Evolutionary conservation across 1,140 invertebrate species (phyloP).

Genomic region (Battus philenor): DNA sequence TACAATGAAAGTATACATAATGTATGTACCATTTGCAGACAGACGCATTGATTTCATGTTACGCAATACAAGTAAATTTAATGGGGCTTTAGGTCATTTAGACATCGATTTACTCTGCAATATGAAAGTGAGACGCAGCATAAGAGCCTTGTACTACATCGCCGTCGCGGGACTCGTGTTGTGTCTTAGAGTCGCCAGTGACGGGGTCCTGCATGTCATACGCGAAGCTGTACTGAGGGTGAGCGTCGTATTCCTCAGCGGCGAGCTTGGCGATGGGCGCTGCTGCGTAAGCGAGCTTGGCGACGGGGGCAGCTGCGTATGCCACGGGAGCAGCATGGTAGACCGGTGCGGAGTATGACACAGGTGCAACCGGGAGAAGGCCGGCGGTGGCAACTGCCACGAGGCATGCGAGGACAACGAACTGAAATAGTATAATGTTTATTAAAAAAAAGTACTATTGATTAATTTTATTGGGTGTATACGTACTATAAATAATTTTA

Average conservation of each 20-base stretch:
- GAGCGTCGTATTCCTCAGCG: conserved; percentile 57
- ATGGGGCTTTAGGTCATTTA: too few relatives aligned
- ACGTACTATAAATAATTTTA: too few relatives aligned
- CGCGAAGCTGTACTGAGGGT: conserved; percentile 79
- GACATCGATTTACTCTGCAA: too few relatives aligned
- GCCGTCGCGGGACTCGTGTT: too few relatives aligned
- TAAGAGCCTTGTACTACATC: too few relatives aligned
- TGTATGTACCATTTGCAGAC: too few relatives aligned
- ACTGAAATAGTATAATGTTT: conserved; percentile 32
- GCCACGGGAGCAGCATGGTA: conserved; percentile 21
- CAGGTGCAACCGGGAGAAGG: conserved; percentile 26
- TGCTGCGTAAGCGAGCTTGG: conserved; percentile 15
- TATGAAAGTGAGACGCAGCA: too few relatives aligned
- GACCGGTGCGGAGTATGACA: conserved; percentile 21
- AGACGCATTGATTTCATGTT: too few relatives aligned
- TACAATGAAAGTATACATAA: too few relatives aligned
- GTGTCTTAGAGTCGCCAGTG: conserved; percentile 81
- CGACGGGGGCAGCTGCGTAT: conserved; percentile 19
- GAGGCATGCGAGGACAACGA: conserved; percentile 50
- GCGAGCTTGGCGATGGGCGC: conserved; percentile 23
- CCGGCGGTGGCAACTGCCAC: conserved; percentile 52
- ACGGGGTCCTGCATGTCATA: conserved; percentile 79
- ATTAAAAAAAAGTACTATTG: too few relatives aligned
- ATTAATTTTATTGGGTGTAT: too few relatives aligned
- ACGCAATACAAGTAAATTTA: too few relatives aligned